phyloP scores from a whole-genome alignment of 2,888 invertebrate species.

The Meghimatium bilineatum region DNA sequence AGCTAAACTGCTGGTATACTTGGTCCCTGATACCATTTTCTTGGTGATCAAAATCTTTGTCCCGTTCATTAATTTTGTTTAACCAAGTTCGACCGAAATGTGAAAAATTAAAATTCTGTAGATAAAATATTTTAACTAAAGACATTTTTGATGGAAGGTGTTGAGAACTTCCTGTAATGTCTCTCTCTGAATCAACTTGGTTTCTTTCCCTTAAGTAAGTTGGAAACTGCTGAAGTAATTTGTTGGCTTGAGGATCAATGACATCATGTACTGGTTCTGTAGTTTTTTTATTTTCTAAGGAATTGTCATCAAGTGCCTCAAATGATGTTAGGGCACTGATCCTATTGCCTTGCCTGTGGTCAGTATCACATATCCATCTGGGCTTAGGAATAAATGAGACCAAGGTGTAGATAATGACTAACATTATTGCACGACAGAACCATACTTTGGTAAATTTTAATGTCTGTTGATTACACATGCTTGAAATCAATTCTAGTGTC shows the following conservation, averaged over 20 bases:
- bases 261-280: not conserved
- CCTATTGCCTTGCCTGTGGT: not conserved
- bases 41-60: not conserved
- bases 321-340: not conserved
- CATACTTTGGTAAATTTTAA: not conserved
- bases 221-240: slow-evolving; percentile 8
- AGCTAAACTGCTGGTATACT: not conserved
- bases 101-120: slow-evolving; percentile 25
- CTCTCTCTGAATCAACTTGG: not conserved
- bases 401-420: not conserved
- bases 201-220: not conserved
- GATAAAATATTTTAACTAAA: not conserved
- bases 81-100: slow-evolving; percentile 29
- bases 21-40: not conserved
- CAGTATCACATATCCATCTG: not conserved
- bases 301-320: not conserved
- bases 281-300: too few species aligned
- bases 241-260: not conserved
- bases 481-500: not conserved
- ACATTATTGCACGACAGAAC: not conserved
- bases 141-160: not conserved
- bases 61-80: not conserved
- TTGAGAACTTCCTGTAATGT: not conserved
- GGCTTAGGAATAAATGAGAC: slow-evolving; percentile 22
- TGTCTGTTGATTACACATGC: not conserved